These are phyloP conservation scores for Polylopha cassiicola DNA, from an alignment of 2,888 invertebrate species.

Conservation along the genomic window DNA sequence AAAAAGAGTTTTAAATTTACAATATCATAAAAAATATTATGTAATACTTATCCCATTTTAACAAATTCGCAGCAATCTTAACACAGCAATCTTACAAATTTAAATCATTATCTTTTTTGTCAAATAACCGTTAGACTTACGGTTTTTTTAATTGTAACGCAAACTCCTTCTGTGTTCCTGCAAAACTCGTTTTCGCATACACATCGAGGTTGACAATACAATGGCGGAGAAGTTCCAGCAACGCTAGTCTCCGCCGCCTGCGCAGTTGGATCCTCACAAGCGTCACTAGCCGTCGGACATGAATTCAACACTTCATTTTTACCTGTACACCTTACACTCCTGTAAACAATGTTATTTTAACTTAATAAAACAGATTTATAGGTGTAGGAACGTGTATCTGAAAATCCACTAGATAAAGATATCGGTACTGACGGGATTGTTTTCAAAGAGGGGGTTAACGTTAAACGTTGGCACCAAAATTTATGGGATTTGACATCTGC, in stretches of 20 bases:
- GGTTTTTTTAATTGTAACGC: slow-evolving; percentile 19
- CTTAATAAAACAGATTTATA: not conserved
- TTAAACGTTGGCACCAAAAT: too few species aligned
- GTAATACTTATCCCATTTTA: too few species aligned
- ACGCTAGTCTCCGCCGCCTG: slow-evolving; percentile 7
- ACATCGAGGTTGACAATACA: slow-evolving; percentile 23
- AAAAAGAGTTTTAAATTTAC: too few species aligned
- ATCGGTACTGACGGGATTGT: too few species aligned
- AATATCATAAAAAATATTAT: too few species aligned
- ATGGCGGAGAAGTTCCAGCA: slow-evolving; percentile 15
- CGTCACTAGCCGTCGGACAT: slow-evolving; percentile 21
- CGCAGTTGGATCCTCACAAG: slow-evolving; percentile 15
- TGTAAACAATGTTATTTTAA: slow-evolving; percentile 7
- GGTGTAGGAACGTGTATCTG: not conserved
- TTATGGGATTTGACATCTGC: too few species aligned
- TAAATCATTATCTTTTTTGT: too few species aligned
- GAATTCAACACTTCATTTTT: slow-evolving; percentile 18
- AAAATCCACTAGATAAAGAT: not conserved
- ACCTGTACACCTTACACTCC: slow-evolving; percentile 21
- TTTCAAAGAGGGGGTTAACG: too few species aligned
- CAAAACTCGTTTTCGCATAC: slow-evolving; percentile 20
- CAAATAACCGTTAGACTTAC: slow-evolving; percentile 3
- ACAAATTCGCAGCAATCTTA: too few species aligned
- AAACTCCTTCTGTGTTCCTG: slow-evolving; percentile 17
- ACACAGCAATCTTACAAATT: too few species aligned